Evolutionary conservation across 2,888 invertebrate species (phyloP).

Genomic region (Lagria hirta): DNA sequence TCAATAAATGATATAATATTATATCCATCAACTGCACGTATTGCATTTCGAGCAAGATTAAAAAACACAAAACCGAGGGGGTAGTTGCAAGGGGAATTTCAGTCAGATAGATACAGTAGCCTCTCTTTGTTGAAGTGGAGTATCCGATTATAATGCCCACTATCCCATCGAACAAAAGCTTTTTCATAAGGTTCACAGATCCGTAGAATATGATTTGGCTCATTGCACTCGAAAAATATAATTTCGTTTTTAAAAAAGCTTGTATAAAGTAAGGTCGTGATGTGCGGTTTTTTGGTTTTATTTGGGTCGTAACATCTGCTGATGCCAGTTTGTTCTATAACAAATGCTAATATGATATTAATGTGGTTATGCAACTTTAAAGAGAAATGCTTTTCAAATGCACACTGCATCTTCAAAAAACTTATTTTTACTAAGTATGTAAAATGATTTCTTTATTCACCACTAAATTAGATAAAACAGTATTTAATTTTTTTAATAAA

Average conservation of each 20-base stretch:
- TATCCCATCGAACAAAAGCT: constrained; percentile 43
- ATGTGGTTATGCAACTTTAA: constrained; percentile 32
- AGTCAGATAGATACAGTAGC: constrained; percentile 42
- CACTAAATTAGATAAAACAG: too few species aligned
- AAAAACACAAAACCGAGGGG: constrained; percentile 21
- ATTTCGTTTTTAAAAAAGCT: constrained; percentile 42
- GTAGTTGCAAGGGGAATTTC: constrained; percentile 18
- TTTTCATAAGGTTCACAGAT: constrained; percentile 50
- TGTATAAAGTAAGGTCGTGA: constrained; percentile 38
- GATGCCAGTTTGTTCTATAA: constrained; percentile 10
- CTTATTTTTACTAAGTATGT: too few species aligned
- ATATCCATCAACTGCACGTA: constrained; percentile 17
- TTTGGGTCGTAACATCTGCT: constrained; percentile 26
- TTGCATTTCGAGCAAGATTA: constrained; percentile 20
- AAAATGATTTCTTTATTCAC: too few species aligned
- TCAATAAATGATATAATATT: constrained; percentile 11
- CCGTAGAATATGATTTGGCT: constrained; percentile 54
- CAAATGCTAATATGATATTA: constrained; percentile 34
- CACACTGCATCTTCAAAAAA: too few species aligned
- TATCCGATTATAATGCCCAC: constrained; percentile 51
- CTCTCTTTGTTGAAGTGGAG: constrained; percentile 44
- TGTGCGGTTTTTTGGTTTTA: constrained; percentile 29
- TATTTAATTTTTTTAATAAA: too few species aligned
- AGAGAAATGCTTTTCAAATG: too few species aligned
- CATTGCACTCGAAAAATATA: constrained; percentile 53